A percentile compares a stretch with the other conserved stretches of the same genome.
phyloP scores from a whole-genome alignment of 2,888 invertebrate genomes.

The Anaspis maculata region DNA sequence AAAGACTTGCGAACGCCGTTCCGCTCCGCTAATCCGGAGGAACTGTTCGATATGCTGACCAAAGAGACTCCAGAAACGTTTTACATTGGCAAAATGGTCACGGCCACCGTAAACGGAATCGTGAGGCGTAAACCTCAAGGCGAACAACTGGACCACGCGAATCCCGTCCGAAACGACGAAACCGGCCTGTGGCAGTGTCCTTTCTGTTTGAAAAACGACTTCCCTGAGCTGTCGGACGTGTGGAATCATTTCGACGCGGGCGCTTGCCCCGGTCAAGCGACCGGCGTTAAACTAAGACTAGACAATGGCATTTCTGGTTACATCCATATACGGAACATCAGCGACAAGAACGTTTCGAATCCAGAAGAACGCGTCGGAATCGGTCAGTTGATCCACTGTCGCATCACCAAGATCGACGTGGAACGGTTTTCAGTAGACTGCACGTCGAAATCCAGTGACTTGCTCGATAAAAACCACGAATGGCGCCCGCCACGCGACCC shows the following conservation, averaged over 20 bases:
- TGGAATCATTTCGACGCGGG: slow-evolving; percentile 98
- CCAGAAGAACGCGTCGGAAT: slow-evolving; percentile 86
- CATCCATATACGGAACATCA: slow-evolving; percentile 87
- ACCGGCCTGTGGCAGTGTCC: slow-evolving; percentile 97
- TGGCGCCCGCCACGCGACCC: slow-evolving; percentile 85
- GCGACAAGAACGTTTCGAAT: slow-evolving; percentile 87
- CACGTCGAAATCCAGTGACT: slow-evolving; percentile 87
- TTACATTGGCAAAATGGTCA: slow-evolving; percentile 78
- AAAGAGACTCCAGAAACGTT: slow-evolving; percentile 95
- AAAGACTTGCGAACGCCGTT: slow-evolving; percentile 80
- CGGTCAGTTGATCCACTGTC: slow-evolving; percentile 75
- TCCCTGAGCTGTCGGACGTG: slow-evolving; percentile 91
- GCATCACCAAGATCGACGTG: slow-evolving; percentile 92
- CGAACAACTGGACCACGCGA: slow-evolving; percentile 91
- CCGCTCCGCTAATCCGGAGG: slow-evolving; percentile 72
- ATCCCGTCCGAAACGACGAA: slow-evolving; percentile 90
- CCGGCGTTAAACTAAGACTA: slow-evolving; percentile 79
- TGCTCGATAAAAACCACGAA: slow-evolving; percentile 81
- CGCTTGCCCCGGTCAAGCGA: slow-evolving; percentile 91
- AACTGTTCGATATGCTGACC: slow-evolving; percentile 88
- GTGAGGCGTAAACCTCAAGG: slow-evolving; percentile 82
- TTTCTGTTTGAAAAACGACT: slow-evolving; percentile 92
- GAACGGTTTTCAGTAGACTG: slow-evolving; percentile 90
- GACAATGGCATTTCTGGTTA: slow-evolving; percentile 88
- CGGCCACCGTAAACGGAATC: slow-evolving; percentile 71